Evolutionary conservation across 2,797 vertebrate species (phyloP).

Genomic region (Iguana delicatissima): DNA sequence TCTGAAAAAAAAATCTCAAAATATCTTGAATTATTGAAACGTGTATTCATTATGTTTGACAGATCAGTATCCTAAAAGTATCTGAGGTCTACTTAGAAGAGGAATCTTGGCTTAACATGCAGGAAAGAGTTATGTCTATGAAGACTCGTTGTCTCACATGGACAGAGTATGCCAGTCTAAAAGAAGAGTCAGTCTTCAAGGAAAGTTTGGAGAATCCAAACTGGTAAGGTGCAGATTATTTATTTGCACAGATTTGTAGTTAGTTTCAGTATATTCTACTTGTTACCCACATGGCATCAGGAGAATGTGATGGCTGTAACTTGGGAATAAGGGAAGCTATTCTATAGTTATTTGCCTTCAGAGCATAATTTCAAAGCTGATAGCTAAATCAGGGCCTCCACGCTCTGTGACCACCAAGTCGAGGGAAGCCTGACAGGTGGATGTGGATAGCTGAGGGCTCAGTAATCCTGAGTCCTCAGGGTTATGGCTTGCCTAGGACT

Average conservation of each 20-base stretch:
- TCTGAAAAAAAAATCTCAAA: neutral
- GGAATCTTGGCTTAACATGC: slow-evolving; percentile 76
- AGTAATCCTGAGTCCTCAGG: neutral
- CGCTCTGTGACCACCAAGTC: neutral
- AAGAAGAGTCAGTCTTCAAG: slow-evolving; percentile 77
- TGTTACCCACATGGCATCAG: neutral
- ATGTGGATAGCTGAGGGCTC: neutral
- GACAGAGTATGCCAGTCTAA: slow-evolving; percentile 69
- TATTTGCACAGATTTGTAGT: neutral
- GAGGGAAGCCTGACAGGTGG: neutral
- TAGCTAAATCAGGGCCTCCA: neutral
- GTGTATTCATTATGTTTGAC: slow-evolving; percentile 39
- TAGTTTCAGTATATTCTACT: neutral
- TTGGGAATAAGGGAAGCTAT: neutral
- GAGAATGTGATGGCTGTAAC: neutral
- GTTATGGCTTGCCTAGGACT: neutral
- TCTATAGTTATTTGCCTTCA: neutral
- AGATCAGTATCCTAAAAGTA: slow-evolving; percentile 76
- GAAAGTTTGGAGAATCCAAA: slow-evolving; percentile 76
- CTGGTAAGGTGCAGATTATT: slow-evolving; percentile 67
- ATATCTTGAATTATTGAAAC: slow-evolving; percentile 44
- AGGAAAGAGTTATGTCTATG: slow-evolving; percentile 71
- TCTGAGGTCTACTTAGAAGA: slow-evolving; percentile 74
- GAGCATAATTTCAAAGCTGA: neutral
- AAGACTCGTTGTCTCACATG: slow-evolving; percentile 66